Conservation (phyloP, 2,888 invertebrate genomes). For the Agrochola circellaris region DNA sequence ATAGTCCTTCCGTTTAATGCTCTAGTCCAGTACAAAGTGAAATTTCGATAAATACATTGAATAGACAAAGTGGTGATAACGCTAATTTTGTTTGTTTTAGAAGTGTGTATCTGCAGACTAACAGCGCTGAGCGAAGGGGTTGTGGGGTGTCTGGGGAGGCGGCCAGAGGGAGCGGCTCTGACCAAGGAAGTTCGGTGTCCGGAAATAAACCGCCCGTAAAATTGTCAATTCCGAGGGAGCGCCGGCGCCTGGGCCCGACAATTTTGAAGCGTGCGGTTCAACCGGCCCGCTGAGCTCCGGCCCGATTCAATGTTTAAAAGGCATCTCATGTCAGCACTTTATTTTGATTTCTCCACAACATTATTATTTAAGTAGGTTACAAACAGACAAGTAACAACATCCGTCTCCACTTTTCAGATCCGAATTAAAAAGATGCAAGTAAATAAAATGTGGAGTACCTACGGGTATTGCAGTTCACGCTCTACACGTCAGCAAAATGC, state of each 20-base stretch:
- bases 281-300: conserved; percentile 68
- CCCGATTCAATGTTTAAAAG: conserved; percentile 72
- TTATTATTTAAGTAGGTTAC: conserved; percentile 47
- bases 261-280: conserved; percentile 80
- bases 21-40: conserved; percentile 44
- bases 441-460: conserved; percentile 62
- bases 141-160: conserved; percentile 72
- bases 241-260: conserved; percentile 84
- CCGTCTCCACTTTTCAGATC: conserved; percentile 30
- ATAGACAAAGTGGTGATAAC: conserved; percentile 48
- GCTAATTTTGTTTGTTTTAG: conserved; percentile 67
- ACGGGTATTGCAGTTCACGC: conserved; percentile 66
- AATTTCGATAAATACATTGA: conserved; percentile 38
- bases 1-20: conserved; percentile 57
- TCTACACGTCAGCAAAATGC: conserved; percentile 83
- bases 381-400: conserved; percentile 19
- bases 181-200: conserved; percentile 90
- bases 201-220: conserved; percentile 93
- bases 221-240: conserved; percentile 92
- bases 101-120: conserved; percentile 73
- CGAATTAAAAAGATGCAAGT: conserved; percentile 56
- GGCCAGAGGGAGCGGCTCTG: conserved; percentile 78
- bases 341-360: conserved; percentile 54
- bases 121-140: conserved; percentile 79
- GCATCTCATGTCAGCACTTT: conserved; percentile 69